A percentile compares a stretch with the other conserved stretches of the same genome.
Evolutionary conservation across 2,113 vertebrate genomes (phyloP).

Genomic region (Vidua chalybeata): DNA sequence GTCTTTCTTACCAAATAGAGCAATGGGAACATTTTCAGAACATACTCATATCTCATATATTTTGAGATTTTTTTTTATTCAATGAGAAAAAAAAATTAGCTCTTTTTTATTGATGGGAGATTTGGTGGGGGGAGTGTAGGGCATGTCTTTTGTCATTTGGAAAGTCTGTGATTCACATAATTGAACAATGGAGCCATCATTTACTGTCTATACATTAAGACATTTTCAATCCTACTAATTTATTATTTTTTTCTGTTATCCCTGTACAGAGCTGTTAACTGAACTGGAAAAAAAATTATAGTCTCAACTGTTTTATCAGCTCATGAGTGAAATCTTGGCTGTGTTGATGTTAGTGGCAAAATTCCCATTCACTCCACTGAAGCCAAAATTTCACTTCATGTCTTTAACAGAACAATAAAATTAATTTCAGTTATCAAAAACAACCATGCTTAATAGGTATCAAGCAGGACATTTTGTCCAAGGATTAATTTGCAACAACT

Average conservation of each 20-base stretch:
- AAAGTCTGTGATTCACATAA: neutral
- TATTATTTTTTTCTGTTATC: neutral
- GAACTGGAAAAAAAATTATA: neutral
- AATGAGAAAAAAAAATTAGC: neutral
- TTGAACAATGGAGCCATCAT: neutral
- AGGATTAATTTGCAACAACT: constrained; percentile 12
- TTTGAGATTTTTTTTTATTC: neutral
- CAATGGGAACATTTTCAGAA: neutral
- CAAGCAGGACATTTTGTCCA: neutral
- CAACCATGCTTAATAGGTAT: neutral
- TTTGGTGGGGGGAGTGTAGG: fast-evolving
- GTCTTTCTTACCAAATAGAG: neutral
- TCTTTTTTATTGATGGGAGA: neutral
- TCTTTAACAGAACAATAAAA: neutral
- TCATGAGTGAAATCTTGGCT: constrained; percentile 7
- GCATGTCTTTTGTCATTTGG: fast-evolving
- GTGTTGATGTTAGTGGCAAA: neutral
- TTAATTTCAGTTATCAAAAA: neutral
- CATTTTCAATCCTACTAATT: neutral
- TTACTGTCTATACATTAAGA: neutral
- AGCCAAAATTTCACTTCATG: constrained; percentile 10
- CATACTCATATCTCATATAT: no score
- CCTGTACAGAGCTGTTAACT: neutral
- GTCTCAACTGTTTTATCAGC: neutral
- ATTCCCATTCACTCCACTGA: neutral